Percentiles rank a stretch among this genome's conserved stretches.
phyloP scores from a whole-genome alignment of 2,113 vertebrate species.

The Cromileptes altivelis region DNA sequence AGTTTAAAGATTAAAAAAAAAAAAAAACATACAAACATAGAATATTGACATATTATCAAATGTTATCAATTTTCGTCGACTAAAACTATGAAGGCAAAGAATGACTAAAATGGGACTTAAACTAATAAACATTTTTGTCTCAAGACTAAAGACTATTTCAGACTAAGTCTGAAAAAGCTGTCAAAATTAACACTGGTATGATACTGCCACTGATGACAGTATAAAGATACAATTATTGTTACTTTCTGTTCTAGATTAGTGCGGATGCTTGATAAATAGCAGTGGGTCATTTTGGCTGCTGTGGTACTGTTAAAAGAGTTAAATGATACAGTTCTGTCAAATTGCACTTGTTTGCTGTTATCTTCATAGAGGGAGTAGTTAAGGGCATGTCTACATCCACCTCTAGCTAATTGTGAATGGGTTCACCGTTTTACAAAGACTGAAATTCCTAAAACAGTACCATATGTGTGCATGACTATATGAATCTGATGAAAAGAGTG shows the following conservation, averaged over 20 bases:
- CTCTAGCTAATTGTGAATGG: neutral
- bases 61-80: no score
- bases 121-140: no score
- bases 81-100: no score
- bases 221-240: neutral
- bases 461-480: neutral
- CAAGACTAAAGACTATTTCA: no score
- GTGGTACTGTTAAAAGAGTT: no score
- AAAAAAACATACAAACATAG: no score
- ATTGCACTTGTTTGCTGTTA: slow-evolving; percentile 32
- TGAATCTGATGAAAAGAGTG: neutral
- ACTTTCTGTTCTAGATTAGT: neutral
- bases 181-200: no score
- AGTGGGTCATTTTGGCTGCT: neutral
- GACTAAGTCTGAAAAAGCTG: no score
- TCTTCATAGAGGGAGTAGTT: slow-evolving; percentile 56
- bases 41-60: no score
- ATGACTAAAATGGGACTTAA: no score
- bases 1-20: no score
- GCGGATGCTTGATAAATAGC: neutral
- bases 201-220: neutral
- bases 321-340: no score
- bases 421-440: slow-evolving; percentile 7
- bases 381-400: slow-evolving; percentile 47
- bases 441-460: neutral